Evolutionary conservation across 2,888 invertebrate genomes (phyloP).

Genomic region (Protula sp.): DNA sequence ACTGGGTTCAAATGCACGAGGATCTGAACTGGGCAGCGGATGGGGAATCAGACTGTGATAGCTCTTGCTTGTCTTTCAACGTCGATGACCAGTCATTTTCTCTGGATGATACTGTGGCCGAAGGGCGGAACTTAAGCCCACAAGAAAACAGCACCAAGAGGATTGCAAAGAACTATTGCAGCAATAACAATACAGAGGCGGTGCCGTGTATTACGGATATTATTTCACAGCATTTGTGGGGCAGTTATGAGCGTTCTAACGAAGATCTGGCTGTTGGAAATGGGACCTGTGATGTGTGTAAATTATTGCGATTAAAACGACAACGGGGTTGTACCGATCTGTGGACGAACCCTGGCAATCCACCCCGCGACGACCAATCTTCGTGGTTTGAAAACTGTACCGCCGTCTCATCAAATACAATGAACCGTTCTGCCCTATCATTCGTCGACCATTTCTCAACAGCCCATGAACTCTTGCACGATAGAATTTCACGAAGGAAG

Average conservation of each 20-base stretch:
- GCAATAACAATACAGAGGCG: neutral
- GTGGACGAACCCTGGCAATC: neutral
- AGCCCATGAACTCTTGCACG: no score
- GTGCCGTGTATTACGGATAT: neutral
- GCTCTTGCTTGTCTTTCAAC: neutral
- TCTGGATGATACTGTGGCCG: neutral
- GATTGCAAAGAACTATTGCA: no score
- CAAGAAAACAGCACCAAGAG: neutral
- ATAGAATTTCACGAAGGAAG: no score
- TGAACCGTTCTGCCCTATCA: no score
- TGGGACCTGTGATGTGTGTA: neutral
- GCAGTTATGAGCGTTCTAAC: neutral
- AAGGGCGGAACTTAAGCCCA: neutral
- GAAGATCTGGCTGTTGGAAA: neutral
- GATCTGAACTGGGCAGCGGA: neutral
- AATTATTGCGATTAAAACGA: neutral
- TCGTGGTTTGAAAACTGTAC: no score
- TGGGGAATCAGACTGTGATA: neutral
- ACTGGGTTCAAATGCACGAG: neutral
- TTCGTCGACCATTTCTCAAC: no score
- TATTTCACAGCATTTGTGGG: neutral
- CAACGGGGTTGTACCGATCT: neutral
- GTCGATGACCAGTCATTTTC: neutral
- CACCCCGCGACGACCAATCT: no score
- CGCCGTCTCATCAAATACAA: no score